Evolutionary conservation across 2,113 vertebrate species (phyloP).

Genomic region (Conger conger): DNA sequence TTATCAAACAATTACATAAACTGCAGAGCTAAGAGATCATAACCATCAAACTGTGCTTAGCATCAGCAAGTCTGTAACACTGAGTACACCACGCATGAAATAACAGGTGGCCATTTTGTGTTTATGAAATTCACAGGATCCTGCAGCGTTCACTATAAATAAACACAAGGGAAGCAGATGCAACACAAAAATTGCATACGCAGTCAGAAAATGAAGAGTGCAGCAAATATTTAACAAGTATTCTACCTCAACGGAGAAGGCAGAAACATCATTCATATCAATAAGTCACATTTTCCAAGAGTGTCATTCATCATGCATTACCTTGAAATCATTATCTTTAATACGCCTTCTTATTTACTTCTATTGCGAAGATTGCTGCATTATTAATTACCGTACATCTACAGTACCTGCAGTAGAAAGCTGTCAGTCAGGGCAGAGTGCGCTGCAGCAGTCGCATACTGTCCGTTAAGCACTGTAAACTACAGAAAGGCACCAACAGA

Average conservation of each 20-base stretch:
- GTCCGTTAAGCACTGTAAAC: no score
- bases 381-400: no score
- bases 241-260: neutral
- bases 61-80: no score
- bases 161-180: neutral
- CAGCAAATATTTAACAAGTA: neutral
- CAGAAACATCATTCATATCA: neutral
- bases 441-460: neutral
- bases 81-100: neutral
- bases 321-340: no score
- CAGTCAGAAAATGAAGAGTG: neutral
- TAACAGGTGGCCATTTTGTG: neutral
- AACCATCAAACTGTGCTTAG: no score
- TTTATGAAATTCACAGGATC: neutral
- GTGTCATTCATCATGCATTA: neutral
- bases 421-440: neutral
- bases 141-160: neutral
- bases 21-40: no score
- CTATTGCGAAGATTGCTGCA: no score
- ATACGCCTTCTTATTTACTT: no score
- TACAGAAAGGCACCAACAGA: no score
- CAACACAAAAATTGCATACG: neutral
- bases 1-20: no score
- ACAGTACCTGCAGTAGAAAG: no score
- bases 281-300: neutral